phyloP scores from a whole-genome alignment of 2,797 vertebrate species.

The Myotis vivesi region DNA sequence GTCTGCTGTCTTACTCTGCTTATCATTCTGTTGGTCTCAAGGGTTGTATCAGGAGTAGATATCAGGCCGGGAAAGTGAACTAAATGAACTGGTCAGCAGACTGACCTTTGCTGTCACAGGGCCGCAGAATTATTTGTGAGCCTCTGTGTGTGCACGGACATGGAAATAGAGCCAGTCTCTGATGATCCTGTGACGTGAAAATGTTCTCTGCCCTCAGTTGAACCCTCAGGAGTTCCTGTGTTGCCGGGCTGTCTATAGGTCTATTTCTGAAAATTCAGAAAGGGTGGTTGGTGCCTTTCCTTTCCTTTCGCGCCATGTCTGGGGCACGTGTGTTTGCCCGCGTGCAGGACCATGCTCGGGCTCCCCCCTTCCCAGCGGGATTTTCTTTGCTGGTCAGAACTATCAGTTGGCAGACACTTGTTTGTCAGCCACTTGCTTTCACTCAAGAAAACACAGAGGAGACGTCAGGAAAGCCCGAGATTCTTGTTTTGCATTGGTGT shows the following conservation, averaged over 20 bases:
- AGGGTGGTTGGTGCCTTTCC: constrained; percentile 31
- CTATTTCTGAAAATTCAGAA: constrained; percentile 54
- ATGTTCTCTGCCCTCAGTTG: not conserved
- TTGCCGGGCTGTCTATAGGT: not conserved
- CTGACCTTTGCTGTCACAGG: not conserved
- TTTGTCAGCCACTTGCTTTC: not conserved
- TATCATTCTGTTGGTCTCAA: not conserved
- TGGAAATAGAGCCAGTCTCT: not conserved
- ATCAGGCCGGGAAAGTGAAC: not conserved
- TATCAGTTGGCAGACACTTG: not conserved
- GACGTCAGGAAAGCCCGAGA: constrained; percentile 48
- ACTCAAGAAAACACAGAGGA: constrained; percentile 43
- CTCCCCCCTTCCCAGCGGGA: not conserved
- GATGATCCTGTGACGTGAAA: not conserved
- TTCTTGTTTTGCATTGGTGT: constrained; percentile 51
- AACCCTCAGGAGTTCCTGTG: constrained; percentile 51
- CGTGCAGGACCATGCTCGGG: not conserved
- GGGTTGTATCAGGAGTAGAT: not conserved
- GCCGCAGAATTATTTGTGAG: not conserved
- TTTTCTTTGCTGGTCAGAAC: constrained; percentile 40
- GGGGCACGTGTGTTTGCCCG: rapidly evolving
- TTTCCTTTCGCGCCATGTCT: not conserved
- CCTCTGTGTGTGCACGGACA: not conserved
- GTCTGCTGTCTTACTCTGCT: not conserved
- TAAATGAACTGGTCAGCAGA: not conserved